Base-by-base conservation (phyloP, 2,113 vertebrate species). In the Microtus montanus region DNA sequence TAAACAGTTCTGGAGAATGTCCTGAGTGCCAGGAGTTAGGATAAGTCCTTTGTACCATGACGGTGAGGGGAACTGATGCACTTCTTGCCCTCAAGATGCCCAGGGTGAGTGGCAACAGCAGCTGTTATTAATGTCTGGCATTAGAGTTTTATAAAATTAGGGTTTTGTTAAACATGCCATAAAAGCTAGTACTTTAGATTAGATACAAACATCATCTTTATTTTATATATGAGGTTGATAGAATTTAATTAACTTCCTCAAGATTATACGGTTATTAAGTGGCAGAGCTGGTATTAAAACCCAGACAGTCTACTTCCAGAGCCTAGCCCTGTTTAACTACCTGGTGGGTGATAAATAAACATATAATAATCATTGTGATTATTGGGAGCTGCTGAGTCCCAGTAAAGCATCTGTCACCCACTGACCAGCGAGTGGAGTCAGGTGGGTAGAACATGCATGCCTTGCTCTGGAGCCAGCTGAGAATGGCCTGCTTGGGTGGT, bases 201-300 rank as follows among this genome's bases (percentile, higher is more conserved):
- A 93, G 61, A 87, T 95, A n/a, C 28, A 77, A 78, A 93, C 30
- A 85, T 90, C 91, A 85, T 70, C 54, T 10, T 92, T 28, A 89
- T 87, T 96, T 95, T 61, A 63, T 35, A n/a, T 83, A 44, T 91
- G 54, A 93, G 20, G 33, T 26, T 66, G 12, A 78, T 79, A 90
- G 26, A 90, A 90, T 93, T 97, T 95, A 96, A 95, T 97, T 96
- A 96, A 93, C 52, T 92, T 94, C 26, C 66, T 95, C 61, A 95
- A 96, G 75, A 47, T 91, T 82, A 79, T 82, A n/a, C 13, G 58
- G 52, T 93, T 93, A 14, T 58, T 93, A 86, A 93, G 22, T 78
- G 38, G 33, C 63, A 83, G 63, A 90, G 73, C 41, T 95, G 89
- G 26, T 91, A 89, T 91, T 88, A 79, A 96, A 93, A 95, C 30